phyloP scores from a whole-genome alignment of 2,113 vertebrate species.

The Cathartes aura region DNA sequence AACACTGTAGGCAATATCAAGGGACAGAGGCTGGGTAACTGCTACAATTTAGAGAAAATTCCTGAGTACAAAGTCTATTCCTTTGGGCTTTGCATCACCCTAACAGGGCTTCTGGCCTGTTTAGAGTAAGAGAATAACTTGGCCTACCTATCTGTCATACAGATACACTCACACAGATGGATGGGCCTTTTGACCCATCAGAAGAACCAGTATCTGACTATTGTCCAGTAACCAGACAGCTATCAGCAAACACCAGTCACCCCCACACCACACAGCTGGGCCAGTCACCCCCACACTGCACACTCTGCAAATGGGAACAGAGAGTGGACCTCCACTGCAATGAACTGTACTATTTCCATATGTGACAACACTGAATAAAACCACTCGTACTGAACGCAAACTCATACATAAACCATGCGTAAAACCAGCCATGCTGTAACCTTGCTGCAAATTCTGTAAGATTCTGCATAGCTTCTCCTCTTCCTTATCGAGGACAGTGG shows the following conservation, averaged over 20 bases:
- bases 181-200: background rate
- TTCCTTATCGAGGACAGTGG: conserved; percentile 33
- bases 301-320: background rate
- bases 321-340: background rate
- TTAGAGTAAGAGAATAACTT: background rate
- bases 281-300: background rate
- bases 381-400: background rate
- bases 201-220: background rate
- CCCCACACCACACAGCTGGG: background rate
- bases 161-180: background rate
- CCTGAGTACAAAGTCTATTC: background rate
- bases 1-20: background rate
- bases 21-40: background rate
- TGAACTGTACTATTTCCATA: background rate
- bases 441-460: conserved; percentile 18
- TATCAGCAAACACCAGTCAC: background rate
- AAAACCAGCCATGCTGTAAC: conserved; percentile 9
- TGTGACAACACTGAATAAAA: background rate
- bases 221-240: background rate
- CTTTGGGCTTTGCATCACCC: background rate
- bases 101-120: background rate
- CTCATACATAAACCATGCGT: conserved; percentile 25
- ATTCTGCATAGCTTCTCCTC: conserved; percentile 27
- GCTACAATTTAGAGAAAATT: background rate
- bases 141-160: background rate